These are phyloP conservation scores for Drosophila birchii DNA, from an alignment of 2,888 invertebrate species.

Conservation along the genomic window DNA sequence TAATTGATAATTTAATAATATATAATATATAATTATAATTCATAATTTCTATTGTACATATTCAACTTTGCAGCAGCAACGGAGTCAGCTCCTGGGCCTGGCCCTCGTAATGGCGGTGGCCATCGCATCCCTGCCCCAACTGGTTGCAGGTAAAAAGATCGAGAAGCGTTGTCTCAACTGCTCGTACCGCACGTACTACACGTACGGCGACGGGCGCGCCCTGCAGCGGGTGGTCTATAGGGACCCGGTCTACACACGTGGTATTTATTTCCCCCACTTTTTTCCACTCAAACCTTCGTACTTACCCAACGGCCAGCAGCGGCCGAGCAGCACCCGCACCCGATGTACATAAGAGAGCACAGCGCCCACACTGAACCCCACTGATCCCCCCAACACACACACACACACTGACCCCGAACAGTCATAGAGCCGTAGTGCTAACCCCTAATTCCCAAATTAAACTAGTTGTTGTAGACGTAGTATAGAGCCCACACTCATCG, in stretches of 20 bases:
- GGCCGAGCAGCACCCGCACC: slow-evolving; percentile 21
- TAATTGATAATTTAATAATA: too few species aligned
- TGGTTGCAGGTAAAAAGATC: slow-evolving; percentile 76
- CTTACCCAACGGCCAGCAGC: not conserved
- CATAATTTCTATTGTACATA: too few species aligned
- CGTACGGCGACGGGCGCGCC: slow-evolving; percentile 78
- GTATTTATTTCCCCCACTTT: slow-evolving; percentile 69
- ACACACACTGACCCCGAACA: not conserved
- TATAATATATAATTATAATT: too few species aligned
- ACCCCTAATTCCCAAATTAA: not conserved
- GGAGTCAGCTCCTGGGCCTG: slow-evolving; percentile 42
- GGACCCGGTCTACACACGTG: slow-evolving; percentile 75
- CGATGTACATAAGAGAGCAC: slow-evolving; percentile 14
- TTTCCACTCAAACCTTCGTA: not conserved
- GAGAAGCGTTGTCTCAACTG: slow-evolving; percentile 81
- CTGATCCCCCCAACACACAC: not conserved
- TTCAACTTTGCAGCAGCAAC: slow-evolving; percentile 21
- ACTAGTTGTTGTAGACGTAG: not conserved
- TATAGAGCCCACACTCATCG: not conserved
- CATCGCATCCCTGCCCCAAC: slow-evolving; percentile 41
- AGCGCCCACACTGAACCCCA: slow-evolving; percentile 3
- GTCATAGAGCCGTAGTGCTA: slow-evolving; percentile 3
- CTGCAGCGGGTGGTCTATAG: slow-evolving; percentile 76
- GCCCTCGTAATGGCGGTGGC: slow-evolving; percentile 26
- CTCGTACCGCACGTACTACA: slow-evolving; percentile 81